Evolutionary conservation across 2,113 vertebrate genomes (phyloP).

Genomic region (Nanorana parkeri): DNA sequence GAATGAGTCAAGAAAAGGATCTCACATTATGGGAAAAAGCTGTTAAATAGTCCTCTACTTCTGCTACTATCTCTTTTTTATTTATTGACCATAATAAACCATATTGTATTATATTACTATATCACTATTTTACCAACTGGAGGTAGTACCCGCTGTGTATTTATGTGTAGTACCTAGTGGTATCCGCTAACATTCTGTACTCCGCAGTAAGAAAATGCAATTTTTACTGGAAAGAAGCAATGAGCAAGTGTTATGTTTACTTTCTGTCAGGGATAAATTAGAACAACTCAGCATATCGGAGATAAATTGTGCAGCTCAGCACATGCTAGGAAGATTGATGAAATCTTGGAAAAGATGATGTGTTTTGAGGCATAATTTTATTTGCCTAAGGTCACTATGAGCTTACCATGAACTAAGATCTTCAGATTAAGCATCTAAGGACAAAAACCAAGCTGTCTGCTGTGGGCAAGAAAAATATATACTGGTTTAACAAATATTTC

Average conservation of each 20-base stretch:
- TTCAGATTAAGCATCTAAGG: slow-evolving; percentile 30
- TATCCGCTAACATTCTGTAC: slow-evolving; percentile 1
- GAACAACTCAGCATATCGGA: slow-evolving; percentile 41
- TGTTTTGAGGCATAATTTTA: slow-evolving; percentile 49
- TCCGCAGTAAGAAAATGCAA: slow-evolving; percentile 1
- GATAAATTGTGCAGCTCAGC: slow-evolving; percentile 45
- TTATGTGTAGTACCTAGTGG: background rate
- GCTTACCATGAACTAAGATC: slow-evolving; percentile 28
- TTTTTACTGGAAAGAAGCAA: slow-evolving; percentile 19
- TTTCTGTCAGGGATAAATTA: slow-evolving; percentile 27
- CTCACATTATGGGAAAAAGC: background rate
- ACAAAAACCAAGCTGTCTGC: background rate
- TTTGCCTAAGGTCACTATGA: slow-evolving; percentile 48
- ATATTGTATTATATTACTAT: background rate
- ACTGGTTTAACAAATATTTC: no score
- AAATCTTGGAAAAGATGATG: slow-evolving; percentile 34
- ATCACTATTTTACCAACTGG: background rate
- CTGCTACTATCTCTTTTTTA: background rate
- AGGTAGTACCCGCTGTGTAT: background rate
- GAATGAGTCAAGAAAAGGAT: background rate
- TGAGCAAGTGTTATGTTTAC: slow-evolving; percentile 36
- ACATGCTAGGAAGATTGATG: slow-evolving; percentile 30
- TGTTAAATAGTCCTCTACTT: background rate
- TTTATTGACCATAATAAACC: background rate
- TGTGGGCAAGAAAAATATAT: slow-evolving; percentile 27